Conservation (phyloP, 2,113 vertebrate species). For the human (Homo sapiens) region DNA sequence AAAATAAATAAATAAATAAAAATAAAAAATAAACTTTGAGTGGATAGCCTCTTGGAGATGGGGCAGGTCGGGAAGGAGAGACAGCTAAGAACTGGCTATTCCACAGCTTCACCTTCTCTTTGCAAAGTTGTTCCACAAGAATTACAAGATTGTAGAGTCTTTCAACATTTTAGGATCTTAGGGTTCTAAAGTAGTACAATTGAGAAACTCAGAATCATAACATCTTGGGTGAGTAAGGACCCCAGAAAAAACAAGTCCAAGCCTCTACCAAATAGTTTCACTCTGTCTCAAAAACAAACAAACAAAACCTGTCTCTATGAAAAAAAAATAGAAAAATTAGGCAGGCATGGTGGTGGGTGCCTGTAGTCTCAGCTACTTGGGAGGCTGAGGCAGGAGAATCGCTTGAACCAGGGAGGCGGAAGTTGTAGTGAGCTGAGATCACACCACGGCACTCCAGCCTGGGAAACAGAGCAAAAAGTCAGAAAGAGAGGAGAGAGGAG, state of each 20-base stretch:
- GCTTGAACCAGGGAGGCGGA: neutral
- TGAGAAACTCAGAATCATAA: conserved; percentile 19
- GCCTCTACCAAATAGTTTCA: neutral
- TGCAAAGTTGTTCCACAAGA: conserved; percentile 36
- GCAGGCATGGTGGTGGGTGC: neutral
- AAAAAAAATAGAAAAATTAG: neutral
- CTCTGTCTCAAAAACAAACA: too few relatives aligned
- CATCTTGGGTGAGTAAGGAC: neutral
- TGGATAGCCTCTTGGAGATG: neutral
- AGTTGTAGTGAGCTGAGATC: neutral
- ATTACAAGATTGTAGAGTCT: conserved; percentile 42
- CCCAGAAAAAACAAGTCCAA: conserved; percentile 43
- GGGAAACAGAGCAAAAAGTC: neutral
- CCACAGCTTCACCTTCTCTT: neutral
- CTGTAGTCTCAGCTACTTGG: neutral
- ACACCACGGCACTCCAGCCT: neutral
- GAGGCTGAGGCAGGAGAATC: neutral
- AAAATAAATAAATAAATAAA: neutral
- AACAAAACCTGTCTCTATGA: neutral
- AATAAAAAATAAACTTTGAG: neutral
- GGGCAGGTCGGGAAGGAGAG: neutral
- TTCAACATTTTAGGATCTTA: neutral
- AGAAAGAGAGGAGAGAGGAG: neutral
- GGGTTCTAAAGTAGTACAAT: conserved; percentile 9
- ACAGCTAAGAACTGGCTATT: conserved; percentile 35